phyloP scores from a whole-genome alignment of 2,113 vertebrate species.

The Pelvicachromis taeniatus region DNA sequence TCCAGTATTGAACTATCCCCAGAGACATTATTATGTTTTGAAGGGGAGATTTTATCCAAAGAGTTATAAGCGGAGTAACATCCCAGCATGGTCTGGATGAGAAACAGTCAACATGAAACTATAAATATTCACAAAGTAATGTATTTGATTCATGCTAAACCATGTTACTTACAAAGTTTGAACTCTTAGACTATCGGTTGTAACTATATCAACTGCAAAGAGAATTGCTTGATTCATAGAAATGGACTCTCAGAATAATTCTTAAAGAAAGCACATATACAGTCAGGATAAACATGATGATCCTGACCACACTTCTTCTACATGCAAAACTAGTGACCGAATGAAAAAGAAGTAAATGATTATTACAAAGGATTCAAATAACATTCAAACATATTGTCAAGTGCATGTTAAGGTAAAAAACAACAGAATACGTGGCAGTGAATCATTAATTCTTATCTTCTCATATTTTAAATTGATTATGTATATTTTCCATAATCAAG shows the following conservation, averaged over 20 bases:
- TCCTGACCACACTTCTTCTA: not conserved
- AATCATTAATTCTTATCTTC: not conserved
- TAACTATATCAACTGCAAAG: not conserved
- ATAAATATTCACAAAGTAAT: not conserved
- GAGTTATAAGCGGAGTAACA: not conserved
- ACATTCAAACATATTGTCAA: not conserved
- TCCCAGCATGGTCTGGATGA: not conserved
- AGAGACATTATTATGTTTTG: not conserved
- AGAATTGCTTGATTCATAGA: not conserved
- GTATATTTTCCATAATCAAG: not conserved
- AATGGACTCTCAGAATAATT: not conserved
- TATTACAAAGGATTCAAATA: not conserved
- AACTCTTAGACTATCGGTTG: not conserved
- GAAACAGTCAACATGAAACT: not conserved
- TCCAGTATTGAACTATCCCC: not conserved
- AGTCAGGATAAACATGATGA: not conserved
- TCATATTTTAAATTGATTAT: not conserved
- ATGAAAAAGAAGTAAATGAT: not conserved
- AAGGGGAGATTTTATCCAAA: not conserved
- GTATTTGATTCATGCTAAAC: not conserved
- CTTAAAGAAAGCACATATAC: not conserved
- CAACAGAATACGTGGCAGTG: not conserved
- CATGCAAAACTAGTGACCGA: not conserved
- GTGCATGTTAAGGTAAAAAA: not conserved
- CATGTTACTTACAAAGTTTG: not conserved